Evolutionary conservation across 2,113 vertebrate species (phyloP), one percentile per base, ranked within the genome.

Genomic region (Nipponia nippon): DNA sequence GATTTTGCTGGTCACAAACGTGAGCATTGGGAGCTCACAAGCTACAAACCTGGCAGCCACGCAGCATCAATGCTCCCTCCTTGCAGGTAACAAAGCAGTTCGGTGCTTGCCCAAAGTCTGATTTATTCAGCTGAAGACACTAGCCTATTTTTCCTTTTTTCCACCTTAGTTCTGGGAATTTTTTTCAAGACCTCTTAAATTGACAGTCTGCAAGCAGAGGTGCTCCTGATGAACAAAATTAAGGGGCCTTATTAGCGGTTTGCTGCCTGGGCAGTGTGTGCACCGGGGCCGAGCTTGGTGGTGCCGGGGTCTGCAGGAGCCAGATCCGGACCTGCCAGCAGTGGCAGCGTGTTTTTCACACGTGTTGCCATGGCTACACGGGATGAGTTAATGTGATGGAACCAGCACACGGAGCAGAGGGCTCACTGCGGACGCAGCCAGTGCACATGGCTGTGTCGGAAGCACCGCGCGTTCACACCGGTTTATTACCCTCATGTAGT

Each of bases 301-400:
- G 42, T 32, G 63, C 49, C 1, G 4, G 55, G 22, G 44, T 34
- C 61, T 63, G 49, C 7, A 1, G 36, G 20, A 1, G 0, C 8
- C 1, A 1, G 83, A 55, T 66, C 46, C 1, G 5, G 62, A 30
- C 90, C 66, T 0, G 2, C 47, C 9, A 1, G 3, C 19, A n/a
- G 79, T 16, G 1, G 27, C 7, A 66, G 87, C 20, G 16, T 87
- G 79, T 58, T 90, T 76, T 93, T 13, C 52, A 13, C 85, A 20
- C 36, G 10, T 11, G 97, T 98, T 98, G 95, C 98, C 97, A 98
- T 98, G 96, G 97, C 85, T 90, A 98, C 90, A 0, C 1, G 1
- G 71, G 93, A 91, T 72, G 94, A 95, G 95, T 98, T 98, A 97
- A 98, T 97, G 97, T 97, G 95, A 97, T 10, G 89, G 97, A 98